phyloP scores from a whole-genome alignment of 1,140 invertebrate genomes.

The Vanessa tameamea region DNA sequence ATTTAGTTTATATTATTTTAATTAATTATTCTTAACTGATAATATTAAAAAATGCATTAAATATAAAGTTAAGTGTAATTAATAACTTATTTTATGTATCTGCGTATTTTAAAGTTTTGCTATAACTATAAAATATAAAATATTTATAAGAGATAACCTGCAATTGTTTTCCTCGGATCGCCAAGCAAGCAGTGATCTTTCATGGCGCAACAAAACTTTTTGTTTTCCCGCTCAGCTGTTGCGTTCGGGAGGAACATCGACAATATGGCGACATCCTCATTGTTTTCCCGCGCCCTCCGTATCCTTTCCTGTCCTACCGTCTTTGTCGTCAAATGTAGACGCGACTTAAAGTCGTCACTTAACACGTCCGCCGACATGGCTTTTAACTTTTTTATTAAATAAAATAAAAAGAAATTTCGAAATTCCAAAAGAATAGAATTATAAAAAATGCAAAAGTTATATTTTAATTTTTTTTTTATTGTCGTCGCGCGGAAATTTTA shows the following conservation, averaged over 20 bases:
- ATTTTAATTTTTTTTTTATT: not conserved
- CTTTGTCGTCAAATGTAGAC: slow-evolving; percentile 87
- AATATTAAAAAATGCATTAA: no score
- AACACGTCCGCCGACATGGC: slow-evolving; percentile 87
- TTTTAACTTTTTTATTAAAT: slow-evolving; percentile 31
- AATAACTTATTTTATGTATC: no score
- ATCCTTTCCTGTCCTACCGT: slow-evolving; percentile 89
- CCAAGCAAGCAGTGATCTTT: slow-evolving; percentile 87
- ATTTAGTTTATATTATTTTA: no score
- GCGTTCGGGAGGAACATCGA: slow-evolving; percentile 89
- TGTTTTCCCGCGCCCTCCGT: slow-evolving; percentile 87
- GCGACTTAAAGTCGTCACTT: slow-evolving; percentile 87
- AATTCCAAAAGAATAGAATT: not conserved
- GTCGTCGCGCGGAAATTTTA: slow-evolving; percentile 32
- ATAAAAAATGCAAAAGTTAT: not conserved
- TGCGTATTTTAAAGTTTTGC: no score
- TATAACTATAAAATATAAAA: not conserved
- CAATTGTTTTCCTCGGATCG: slow-evolving; percentile 87
- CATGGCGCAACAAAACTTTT: slow-evolving; percentile 88
- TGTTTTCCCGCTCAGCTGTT: slow-evolving; percentile 85
- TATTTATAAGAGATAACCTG: slow-evolving; percentile 79
- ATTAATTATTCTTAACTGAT: no score
- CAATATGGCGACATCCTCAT: slow-evolving; percentile 92
- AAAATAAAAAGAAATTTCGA: slow-evolving; percentile 25
- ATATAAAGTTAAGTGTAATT: no score